Evolutionary conservation across 2,797 vertebrate species (phyloP).

Genomic region (Diplodus sargus): DNA sequence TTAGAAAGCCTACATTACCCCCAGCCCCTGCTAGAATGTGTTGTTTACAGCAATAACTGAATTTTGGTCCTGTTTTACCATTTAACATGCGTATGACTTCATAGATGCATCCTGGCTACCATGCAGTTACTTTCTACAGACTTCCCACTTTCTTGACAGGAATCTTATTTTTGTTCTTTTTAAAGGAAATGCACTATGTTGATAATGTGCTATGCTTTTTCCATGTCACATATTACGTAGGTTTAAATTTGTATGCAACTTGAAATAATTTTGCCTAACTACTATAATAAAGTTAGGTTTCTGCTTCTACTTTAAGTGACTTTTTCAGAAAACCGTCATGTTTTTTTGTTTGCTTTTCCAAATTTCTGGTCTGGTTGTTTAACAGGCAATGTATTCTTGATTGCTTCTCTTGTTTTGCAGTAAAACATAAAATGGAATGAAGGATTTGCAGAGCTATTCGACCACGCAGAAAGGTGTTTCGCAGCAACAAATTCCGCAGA

Average conservation of each 20-base stretch:
- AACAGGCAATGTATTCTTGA: neutral
- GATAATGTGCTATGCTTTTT: neutral
- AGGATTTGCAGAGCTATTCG: neutral
- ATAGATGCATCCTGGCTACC: neutral
- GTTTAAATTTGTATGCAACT: neutral
- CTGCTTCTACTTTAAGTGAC: neutral
- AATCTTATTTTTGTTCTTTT: neutral
- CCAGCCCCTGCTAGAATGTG: too few relatives aligned
- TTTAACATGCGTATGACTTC: too few relatives aligned
- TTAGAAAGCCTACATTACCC: too few relatives aligned
- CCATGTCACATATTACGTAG: neutral
- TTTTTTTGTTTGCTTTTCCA: neutral
- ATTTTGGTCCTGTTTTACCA: too few relatives aligned
- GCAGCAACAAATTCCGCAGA: neutral
- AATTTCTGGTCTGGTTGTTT: neutral
- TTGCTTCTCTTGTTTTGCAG: constrained; percentile 12
- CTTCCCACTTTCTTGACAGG: neutral
- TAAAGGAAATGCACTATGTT: neutral
- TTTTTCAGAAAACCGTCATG: neutral
- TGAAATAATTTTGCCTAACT: neutral
- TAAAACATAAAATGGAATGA: neutral
- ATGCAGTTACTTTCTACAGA: neutral
- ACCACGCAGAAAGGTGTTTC: neutral
- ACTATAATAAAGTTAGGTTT: neutral
- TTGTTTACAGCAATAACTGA: too few relatives aligned